Base-by-base conservation (phyloP, 2,888 invertebrate genomes). In the Ormyrus rosae region DNA sequence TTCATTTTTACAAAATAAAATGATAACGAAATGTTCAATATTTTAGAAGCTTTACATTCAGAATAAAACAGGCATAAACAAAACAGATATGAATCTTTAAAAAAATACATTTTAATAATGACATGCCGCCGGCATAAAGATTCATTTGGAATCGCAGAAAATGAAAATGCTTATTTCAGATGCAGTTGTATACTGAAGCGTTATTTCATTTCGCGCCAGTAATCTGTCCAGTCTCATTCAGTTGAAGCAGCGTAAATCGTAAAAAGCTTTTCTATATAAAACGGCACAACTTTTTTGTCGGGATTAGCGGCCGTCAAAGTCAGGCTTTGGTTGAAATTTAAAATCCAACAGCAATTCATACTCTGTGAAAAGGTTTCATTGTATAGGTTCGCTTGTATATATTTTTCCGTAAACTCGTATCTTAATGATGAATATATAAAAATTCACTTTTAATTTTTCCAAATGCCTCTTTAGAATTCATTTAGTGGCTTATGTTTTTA, bases 261-360 rank as follows among this genome's bases (percentile, higher is more conserved):
- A 19, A 72, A 72, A 72, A 63, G 72, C 61, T 72, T 53, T 63
- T 70, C 19, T 51, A 51, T 45, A 51, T n/a, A 71, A 71, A 61
- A 61, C 53, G 50, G n/a, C 11, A 34, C 60, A 60, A 71, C 50
- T 70, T 70, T 70, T 58, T 69, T 34, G 53, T 45, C 53, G 53
- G 53, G 72, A 72, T 61, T 63, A 63, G 53, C 72, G 53, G 63
- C 63, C 72, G 53, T 72, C 72, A 72, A 72, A 72, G 63, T 63
- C 72, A 72, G 72, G 63, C n/a, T 51, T 63, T 45, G 11, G 13
- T 3, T 5, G 50, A 53, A 61, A 72, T 53, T 10, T 48, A 70
- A 53, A 72, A 63, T 63, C 53, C 51, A 45, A 53, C 72, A 53
- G 34, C 63, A 9, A 53, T 61, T 70, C 70, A 45, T 61, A 46